Percentiles rank a stretch among this genome's conserved stretches.
These are phyloP conservation scores for Tenualosa thibaudeaui DNA, from an alignment of 2,797 vertebrate species.

Conservation along the genomic window DNA sequence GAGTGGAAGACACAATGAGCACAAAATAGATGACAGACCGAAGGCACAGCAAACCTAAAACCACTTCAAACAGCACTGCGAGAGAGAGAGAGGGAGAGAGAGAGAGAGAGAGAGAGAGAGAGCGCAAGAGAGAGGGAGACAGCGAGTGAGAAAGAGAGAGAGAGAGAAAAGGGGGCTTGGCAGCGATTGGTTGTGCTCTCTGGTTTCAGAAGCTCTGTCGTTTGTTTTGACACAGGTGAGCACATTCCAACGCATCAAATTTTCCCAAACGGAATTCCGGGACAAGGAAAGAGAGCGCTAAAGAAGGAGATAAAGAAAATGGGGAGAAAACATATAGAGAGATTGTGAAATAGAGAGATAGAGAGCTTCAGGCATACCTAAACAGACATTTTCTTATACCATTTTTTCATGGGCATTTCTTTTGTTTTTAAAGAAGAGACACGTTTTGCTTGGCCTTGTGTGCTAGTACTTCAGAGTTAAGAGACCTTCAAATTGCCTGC, in stretches of 20 bases:
- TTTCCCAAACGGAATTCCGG: constrained; percentile 29
- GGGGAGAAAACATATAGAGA: constrained; percentile 35
- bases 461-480: background rate
- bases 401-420: background rate
- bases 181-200: background rate
- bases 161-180: background rate
- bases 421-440: background rate
- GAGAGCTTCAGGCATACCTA: background rate
- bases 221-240: constrained; percentile 38
- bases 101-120: constrained; percentile 19
- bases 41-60: constrained; percentile 57
- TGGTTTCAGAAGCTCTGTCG: constrained; percentile 26
- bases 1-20: constrained; percentile 28
- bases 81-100: constrained; percentile 33
- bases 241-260: constrained; percentile 34
- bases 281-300: constrained; percentile 30
- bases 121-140: background rate
- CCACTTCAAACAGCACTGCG: constrained; percentile 61
- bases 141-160: background rate
- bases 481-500: background rate
- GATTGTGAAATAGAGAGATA: constrained; percentile 29
- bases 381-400: background rate
- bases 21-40: constrained; percentile 40
- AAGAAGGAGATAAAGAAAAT: constrained; percentile 45
- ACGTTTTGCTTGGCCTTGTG: background rate